These are phyloP conservation scores for Coregonus clupeaformis DNA, from an alignment of 2,113 vertebrate genomes.

Conservation along the genomic window DNA sequence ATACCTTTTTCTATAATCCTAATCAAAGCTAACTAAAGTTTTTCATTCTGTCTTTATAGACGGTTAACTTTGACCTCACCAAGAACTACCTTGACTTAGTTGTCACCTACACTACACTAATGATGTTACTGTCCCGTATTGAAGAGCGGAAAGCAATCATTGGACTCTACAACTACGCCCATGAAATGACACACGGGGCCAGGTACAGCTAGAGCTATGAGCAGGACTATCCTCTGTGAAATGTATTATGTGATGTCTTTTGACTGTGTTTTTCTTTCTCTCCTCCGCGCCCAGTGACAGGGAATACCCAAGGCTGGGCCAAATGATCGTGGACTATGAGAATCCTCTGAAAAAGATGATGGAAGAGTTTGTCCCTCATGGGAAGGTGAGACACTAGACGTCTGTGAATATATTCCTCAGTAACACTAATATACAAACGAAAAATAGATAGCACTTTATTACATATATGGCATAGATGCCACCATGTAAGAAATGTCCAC, in stretches of 20 bases:
- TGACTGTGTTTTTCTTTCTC: not conserved
- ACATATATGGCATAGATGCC: too few relatives aligned
- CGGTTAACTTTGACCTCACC: conserved; percentile 98
- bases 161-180: conserved; percentile 96
- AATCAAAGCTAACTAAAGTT: too few relatives aligned
- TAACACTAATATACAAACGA: too few relatives aligned
- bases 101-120: conserved; percentile 96
- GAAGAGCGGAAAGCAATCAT: conserved; percentile 99
- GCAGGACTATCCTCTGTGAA: too few relatives aligned
- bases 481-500: too few relatives aligned
- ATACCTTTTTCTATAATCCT: too few relatives aligned
- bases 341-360: conserved; percentile 99
- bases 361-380: conserved; percentile 99
- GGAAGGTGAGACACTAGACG: conserved; percentile 79
- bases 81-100: conserved; percentile 98
- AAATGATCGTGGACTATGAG: conserved; percentile 99
- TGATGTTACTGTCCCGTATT: conserved; percentile 95
- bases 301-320: conserved; percentile 95
- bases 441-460: too few relatives aligned
- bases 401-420: not conserved
- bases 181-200: conserved; percentile 98
- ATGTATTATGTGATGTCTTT: not conserved
- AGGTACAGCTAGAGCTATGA: conserved; percentile 74
- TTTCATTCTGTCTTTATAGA: conserved; percentile 66
- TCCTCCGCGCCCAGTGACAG: conserved; percentile 79